Percentiles rank a stretch among this genome's conserved stretches.
Conservation (phyloP, 2,888 invertebrate genomes). For the Pristionchus japonicus region DNA sequence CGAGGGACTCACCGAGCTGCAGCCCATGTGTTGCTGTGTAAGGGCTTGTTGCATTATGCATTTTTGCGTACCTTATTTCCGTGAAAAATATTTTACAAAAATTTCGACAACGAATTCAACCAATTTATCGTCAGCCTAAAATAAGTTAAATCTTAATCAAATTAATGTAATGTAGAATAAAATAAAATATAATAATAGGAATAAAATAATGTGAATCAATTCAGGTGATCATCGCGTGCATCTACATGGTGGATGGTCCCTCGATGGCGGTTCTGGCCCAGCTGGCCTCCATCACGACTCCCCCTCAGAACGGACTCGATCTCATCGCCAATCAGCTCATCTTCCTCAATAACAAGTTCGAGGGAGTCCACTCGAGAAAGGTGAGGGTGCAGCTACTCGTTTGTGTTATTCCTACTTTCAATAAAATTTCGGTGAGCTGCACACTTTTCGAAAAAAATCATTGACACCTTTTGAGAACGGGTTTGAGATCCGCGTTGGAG, state of each 20-base stretch:
- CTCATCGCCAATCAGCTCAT: slow-evolving; percentile 37
- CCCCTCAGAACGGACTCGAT: slow-evolving; percentile 26
- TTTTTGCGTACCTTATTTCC: no score
- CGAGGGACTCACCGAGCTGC: slow-evolving; percentile 47
- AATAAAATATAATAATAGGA: no score
- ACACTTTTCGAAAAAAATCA: no score
- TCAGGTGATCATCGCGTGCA: slow-evolving; percentile 23
- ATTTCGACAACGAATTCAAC: no score
- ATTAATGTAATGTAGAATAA: no score
- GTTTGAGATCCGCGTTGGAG: no score
- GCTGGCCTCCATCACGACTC: background rate
- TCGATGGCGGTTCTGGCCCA: background rate
- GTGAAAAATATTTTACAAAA: no score
- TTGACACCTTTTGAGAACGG: no score
- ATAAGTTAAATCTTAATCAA: no score
- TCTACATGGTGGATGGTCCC: slow-evolving; percentile 19
- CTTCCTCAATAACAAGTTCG: slow-evolving; percentile 33
- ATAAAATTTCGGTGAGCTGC: no score
- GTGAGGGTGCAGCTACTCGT: background rate
- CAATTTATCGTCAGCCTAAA: no score
- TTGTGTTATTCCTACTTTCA: no score
- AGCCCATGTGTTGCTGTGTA: slow-evolving; percentile 43
- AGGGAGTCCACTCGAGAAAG: slow-evolving; percentile 45
- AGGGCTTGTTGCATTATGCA: background rate
- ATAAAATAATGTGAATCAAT: background rate